Evolutionary conservation across 1,140 invertebrate species (phyloP), one percentile per base, ranked within the genome.

Genomic region (Eumaeus atala): DNA sequence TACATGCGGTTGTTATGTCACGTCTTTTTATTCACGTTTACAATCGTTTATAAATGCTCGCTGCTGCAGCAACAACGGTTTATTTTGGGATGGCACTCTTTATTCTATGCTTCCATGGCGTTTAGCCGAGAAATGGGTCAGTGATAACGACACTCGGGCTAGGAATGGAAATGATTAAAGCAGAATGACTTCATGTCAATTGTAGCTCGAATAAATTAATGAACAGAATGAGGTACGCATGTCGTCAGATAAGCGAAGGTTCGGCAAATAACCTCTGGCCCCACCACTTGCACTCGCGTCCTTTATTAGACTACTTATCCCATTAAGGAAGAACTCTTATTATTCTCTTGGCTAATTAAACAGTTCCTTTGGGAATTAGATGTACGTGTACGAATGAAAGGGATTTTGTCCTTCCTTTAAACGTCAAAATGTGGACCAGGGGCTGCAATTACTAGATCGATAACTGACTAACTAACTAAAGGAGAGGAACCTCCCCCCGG

Each of bases 81-180:
- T 83, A 80, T 83, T 83, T 83, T 62, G 59, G 70, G 74, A 68
- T n/a, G n/a, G 47, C 62, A 67, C 56, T 62, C 64, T 62, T 77
- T 64, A 62, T 67, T 74, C 71, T 70, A 64, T 51, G 60, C 58
- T 61, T 69, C 62, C 58, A 64, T 55, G 58, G 42, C 58, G 58
- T 51, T 50, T 14, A 52, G 55, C 42, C 58, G 48, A 63, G 59
- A 69, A 75, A 68, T 69, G 59, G 71, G 69, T 75, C 72, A 74
- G 50, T 55, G 63, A 61, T 52, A 53, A 37, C 17, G 50, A 16
- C 50, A 28, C 21, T n/a, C n/a, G n/a, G n/a, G n/a, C n/a, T n/a
- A 42, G 34, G 33, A 42, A 12, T 12, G 9, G 12, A 21, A 40
- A 28, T 28, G 21, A 6, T 28, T 28, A 3, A 28, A 28, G 21